These are phyloP conservation scores for Cheilosia grossa DNA, from an alignment of 2,888 invertebrate species.

Conservation along the genomic window DNA sequence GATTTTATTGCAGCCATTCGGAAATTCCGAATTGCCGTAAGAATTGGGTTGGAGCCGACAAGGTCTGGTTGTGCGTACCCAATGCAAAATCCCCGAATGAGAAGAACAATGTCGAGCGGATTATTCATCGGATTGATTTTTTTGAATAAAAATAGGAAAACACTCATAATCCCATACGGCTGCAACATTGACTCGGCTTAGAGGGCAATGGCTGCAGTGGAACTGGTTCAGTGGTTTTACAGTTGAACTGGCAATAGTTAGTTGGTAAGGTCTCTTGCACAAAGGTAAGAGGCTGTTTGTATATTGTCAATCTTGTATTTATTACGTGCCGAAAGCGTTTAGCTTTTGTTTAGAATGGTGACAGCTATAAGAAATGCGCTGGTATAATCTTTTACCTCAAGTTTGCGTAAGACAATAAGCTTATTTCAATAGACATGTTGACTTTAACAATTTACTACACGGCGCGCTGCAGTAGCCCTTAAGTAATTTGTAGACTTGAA, in stretches of 20 bases:
- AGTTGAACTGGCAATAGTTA: constrained; percentile 3
- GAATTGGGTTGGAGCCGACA: constrained; percentile 54
- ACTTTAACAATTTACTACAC: no score
- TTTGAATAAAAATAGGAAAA: neutral
- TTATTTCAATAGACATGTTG: no score
- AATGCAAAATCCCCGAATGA: constrained; percentile 21
- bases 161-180: constrained; percentile 26
- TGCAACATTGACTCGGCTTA: constrained; percentile 35
- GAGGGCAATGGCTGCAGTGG: constrained; percentile 9
- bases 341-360: no score
- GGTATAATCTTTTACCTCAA: no score
- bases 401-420: no score
- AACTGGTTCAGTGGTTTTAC: constrained; percentile 1
- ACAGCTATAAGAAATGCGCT: no score
- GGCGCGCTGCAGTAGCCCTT: no score
- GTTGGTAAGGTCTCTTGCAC: neutral
- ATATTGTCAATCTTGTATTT: neutral
- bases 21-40: constrained; percentile 53
- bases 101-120: constrained; percentile 1
- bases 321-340: no score
- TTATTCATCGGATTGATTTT: constrained; percentile 25
- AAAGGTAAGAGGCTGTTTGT: constrained; percentile 3
- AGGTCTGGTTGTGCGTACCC: constrained; percentile 21
- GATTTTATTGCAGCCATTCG: constrained; percentile 39
- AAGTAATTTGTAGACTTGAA: no score